These are phyloP conservation scores for Drymonia ruficornis DNA, from an alignment of 2,888 invertebrate genomes.

Conservation along the genomic window DNA sequence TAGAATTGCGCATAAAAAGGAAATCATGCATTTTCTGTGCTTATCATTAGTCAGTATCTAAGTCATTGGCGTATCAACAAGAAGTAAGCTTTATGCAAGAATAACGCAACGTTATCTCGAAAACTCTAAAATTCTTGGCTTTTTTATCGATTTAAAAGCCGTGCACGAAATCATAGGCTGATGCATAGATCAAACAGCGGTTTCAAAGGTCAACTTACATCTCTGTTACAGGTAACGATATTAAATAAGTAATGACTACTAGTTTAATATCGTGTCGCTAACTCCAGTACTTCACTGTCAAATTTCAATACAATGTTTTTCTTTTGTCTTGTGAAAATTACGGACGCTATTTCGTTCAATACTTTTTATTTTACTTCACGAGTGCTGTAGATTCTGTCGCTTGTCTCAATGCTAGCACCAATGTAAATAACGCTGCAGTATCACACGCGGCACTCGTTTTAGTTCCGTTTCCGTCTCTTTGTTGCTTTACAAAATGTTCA, in stretches of 20 bases:
- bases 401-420: conserved; percentile 50
- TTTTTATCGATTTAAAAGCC: too few relatives aligned
- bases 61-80: too few relatives aligned
- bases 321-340: conserved; percentile 1
- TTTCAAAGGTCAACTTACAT: too few relatives aligned
- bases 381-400: conserved; percentile 69
- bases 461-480: conserved; percentile 11
- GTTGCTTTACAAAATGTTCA: conserved; percentile 19
- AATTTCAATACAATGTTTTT: conserved; percentile 1
- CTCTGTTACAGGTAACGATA: background rate
- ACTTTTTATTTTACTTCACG: conserved; percentile 24
- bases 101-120: too few relatives aligned
- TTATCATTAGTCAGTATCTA: too few relatives aligned
- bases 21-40: too few relatives aligned
- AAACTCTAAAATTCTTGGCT: too few relatives aligned
- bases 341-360: conserved; percentile 8
- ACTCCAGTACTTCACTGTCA: conserved; percentile 10
- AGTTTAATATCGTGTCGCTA: conserved; percentile 23
- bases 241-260: conserved; percentile 1
- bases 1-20: too few relatives aligned
- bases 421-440: conserved; percentile 47
- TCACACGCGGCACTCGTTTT: conserved; percentile 37
- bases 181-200: too few relatives aligned
- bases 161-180: too few relatives aligned
- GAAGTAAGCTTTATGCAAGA: too few relatives aligned